Conservation (phyloP, 35 echinoderm and acorn worm genomes). For the Lytechinus variegatus region DNA sequence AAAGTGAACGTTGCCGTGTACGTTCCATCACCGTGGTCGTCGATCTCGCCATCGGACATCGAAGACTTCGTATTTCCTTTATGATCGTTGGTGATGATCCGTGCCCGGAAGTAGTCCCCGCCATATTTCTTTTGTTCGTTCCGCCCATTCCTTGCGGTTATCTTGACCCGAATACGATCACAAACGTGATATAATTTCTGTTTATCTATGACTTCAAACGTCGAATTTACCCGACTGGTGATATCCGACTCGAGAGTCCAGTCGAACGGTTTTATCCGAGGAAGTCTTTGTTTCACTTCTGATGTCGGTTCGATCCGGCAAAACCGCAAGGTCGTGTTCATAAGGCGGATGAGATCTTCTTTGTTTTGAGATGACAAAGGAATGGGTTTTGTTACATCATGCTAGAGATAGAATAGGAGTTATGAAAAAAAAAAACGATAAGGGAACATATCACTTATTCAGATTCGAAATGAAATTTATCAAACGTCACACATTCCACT, state of each 20-base stretch:
- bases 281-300: not conserved
- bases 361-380: not conserved
- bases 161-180: conserved; percentile 26
- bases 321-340: not conserved
- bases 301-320: not conserved
- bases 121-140: conserved; percentile 14
- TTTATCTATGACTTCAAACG: not conserved
- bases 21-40: conserved; percentile 50
- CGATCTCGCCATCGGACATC: conserved; percentile 39
- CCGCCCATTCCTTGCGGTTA: conserved; percentile 9
- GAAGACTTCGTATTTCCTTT: not conserved
- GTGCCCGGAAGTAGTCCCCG: conserved; percentile 51
- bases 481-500: not conserved
- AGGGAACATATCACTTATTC: not conserved
- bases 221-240: not conserved
- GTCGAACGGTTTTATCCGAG: not conserved
- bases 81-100: conserved; percentile 3
- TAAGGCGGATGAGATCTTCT: not conserved
- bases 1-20: conserved; percentile 51
- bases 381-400: not conserved
- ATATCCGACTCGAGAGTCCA: not conserved
- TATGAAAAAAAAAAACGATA: not conserved
- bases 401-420: not conserved
- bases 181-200: not conserved
- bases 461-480: not conserved